phyloP scores from a whole-genome alignment of 2,797 vertebrate species.

The Coranthus polyacanthus region DNA sequence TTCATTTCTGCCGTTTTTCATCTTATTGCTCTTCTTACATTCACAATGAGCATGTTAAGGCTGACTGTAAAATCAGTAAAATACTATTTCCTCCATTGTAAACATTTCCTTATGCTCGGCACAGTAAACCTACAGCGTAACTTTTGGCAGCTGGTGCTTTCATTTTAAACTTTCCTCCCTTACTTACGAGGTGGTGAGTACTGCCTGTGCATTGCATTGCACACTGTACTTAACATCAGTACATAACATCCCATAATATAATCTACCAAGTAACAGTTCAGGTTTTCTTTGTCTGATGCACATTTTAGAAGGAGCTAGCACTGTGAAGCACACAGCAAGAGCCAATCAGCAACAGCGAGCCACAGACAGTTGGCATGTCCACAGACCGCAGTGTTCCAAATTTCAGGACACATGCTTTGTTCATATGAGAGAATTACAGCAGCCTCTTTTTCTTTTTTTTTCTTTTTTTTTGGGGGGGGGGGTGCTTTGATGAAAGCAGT shows the following conservation, averaged over 20 bases:
- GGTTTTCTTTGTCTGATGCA: neutral
- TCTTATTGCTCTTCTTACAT: conserved; percentile 22
- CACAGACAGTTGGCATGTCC: conserved; percentile 20
- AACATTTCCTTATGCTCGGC: too few relatives aligned
- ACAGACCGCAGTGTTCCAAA: conserved; percentile 34
- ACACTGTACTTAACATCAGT: too few relatives aligned
- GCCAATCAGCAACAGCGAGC: conserved; percentile 32
- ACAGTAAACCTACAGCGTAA: neutral
- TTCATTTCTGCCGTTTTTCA: too few relatives aligned
- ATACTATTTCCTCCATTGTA: neutral
- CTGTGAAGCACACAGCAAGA: conserved; percentile 20
- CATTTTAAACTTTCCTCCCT: too few relatives aligned
- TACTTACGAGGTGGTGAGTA: too few relatives aligned
- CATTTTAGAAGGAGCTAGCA: conserved; percentile 16
- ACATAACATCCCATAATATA: neutral
- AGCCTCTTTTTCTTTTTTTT: too few relatives aligned
- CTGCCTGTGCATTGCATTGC: too few relatives aligned
- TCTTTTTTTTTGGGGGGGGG: conserved; percentile 19
- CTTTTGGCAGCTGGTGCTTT: conserved; percentile 27
- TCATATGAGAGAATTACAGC: conserved; percentile 32
- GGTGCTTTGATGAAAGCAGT: conserved; percentile 15
- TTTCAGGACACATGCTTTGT: conserved; percentile 25
- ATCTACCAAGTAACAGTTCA: neutral
- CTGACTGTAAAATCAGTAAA: neutral
- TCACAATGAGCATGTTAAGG: conserved; percentile 4